Evolutionary conservation across 2,113 vertebrate genomes (phyloP), one percentile per base, ranked within the genome.

Genomic region (Speoplatyrhinus poulsoni): DNA sequence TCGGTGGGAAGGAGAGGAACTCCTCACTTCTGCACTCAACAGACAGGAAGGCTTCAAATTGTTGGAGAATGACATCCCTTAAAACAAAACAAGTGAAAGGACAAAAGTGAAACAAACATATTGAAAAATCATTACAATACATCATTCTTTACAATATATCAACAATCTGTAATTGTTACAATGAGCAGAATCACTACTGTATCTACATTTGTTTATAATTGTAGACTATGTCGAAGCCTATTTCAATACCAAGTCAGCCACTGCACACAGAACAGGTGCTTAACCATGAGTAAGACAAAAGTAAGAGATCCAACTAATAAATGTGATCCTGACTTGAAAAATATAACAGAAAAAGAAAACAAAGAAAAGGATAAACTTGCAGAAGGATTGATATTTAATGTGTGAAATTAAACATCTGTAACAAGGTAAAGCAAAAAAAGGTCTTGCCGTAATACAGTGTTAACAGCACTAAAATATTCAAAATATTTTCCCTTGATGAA

Each of bases 41-140:
- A 19, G 66, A 73, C 56, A 77, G 62, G 66, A 70, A 59, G 48
- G 16, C 26, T 8, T 49, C 67, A 64, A 80, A 81, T 16, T 70
- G 69, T 54, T 76, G 61, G 16, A 62, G 16, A 62, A 73, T 76
- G 13, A 60, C 66, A 63, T 81, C 74, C n/a, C 79, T 62, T 77
- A 62, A 54, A 56, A 70, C 52, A 77, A 80, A 72, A 68, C 62
- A 75, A 36, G 48, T 26, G 33, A 61, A 17, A 78, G 46, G 12
- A 16, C 32, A 60, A 46, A 41, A 4, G 26, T 26, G 26, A 26
- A 26, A 26, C 26, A 15, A 60, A 59, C 9, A 67, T 62, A 67
- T 60, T 53, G 17, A 50, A 9, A 17, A 53, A 26, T 26, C 26
- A 26, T 26, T 26, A 26, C 26, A 26, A 26, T 26, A 26, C 2